phyloP scores from a whole-genome alignment of 2,797 vertebrate genomes.

The Gallinago solitaria region DNA sequence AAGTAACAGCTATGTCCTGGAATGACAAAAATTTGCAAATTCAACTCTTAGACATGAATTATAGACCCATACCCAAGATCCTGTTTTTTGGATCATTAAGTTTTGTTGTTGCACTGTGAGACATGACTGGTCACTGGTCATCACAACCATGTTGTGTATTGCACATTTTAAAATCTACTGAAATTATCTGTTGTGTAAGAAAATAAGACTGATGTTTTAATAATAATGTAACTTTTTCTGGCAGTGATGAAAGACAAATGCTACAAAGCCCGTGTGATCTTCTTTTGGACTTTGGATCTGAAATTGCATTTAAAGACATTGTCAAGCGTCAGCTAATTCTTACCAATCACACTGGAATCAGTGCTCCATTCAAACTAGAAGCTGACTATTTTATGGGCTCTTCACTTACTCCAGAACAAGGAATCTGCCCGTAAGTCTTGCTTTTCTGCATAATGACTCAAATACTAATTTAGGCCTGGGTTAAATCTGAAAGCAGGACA shows the following conservation, averaged over 20 bases:
- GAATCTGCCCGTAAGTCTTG: slow-evolving; percentile 53
- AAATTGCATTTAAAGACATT: slow-evolving; percentile 72
- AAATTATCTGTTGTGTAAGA: background rate
- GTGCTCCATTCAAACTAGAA: slow-evolving; percentile 80
- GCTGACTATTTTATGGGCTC: slow-evolving; percentile 82
- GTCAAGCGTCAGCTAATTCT: slow-evolving; percentile 82
- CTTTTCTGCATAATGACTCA: background rate
- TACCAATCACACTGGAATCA: slow-evolving; percentile 84
- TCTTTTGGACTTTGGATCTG: slow-evolving; percentile 85
- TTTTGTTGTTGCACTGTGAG: background rate
- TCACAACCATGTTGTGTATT: background rate
- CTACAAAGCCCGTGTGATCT: slow-evolving; percentile 11
- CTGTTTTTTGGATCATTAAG: background rate
- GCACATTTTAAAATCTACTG: background rate
- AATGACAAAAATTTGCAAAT: background rate
- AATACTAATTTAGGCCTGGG: background rate
- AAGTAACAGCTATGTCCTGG: background rate
- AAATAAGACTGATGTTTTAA: background rate
- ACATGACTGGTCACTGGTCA: background rate
- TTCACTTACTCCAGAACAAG: background rate
- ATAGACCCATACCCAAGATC: background rate
- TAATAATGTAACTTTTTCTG: background rate
- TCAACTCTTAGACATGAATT: background rate
- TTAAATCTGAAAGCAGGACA: background rate
- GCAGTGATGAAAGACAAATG: slow-evolving; percentile 56